Percentiles rank a stretch among this genome's conserved stretches.
Evolutionary conservation across 2,888 invertebrate species (phyloP).

Genomic region (Priocnemis perturbator): DNA sequence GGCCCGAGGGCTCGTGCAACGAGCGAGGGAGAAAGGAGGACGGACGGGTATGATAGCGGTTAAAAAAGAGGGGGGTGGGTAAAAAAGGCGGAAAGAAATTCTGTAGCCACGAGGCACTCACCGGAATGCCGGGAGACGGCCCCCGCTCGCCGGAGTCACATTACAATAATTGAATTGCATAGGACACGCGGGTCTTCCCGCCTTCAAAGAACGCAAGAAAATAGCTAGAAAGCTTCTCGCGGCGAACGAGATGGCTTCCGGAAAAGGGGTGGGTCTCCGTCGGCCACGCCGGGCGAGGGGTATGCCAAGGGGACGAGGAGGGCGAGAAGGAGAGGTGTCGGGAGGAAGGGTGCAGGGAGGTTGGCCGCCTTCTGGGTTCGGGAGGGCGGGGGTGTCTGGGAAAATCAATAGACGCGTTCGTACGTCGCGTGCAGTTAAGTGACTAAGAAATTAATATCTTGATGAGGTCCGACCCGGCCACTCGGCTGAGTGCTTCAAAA

Average conservation of each 20-base stretch:
- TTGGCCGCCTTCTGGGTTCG: constrained; percentile 22
- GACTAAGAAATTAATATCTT: constrained; percentile 73
- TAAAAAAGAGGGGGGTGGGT: background rate
- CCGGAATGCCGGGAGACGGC: constrained; percentile 43
- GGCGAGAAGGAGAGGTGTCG: constrained; percentile 19
- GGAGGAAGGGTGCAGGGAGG: constrained; percentile 30
- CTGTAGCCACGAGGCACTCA: constrained; percentile 42
- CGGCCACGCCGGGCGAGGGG: background rate
- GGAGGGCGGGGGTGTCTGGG: constrained; percentile 53
- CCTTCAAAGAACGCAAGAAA: constrained; percentile 64
- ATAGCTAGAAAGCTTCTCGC: constrained; percentile 57
- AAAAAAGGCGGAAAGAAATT: constrained; percentile 19
- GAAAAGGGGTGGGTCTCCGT: constrained; percentile 58
- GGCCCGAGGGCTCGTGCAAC: background rate
- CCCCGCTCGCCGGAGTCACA: constrained; percentile 57
- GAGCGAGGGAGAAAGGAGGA: constrained; percentile 8
- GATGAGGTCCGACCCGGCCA: constrained; percentile 65
- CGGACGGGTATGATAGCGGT: background rate
- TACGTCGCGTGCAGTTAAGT: constrained; percentile 73
- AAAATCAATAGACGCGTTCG: constrained; percentile 71
- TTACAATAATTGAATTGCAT: constrained; percentile 68
- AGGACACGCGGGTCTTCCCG: constrained; percentile 64
- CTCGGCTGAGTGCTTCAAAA: constrained; percentile 47
- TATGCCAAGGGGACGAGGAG: background rate
- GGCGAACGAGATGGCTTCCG: constrained; percentile 60